Conservation (phyloP, 2,797 vertebrate species). For the Myotis pilosus region DNA sequence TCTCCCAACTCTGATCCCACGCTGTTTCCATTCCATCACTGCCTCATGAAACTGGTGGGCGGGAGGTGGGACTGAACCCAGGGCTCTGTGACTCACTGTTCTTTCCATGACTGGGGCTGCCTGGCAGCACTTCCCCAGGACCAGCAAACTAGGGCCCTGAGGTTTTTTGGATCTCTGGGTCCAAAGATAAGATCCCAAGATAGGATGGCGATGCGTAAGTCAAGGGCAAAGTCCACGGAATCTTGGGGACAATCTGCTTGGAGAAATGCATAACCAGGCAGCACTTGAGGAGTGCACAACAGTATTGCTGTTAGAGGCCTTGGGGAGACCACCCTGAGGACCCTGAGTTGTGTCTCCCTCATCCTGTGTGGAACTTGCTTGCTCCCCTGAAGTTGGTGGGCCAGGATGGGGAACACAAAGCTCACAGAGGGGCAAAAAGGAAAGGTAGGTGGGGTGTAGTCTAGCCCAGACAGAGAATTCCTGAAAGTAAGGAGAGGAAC, state of each 20-base stretch:
- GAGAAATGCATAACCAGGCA: background rate
- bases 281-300: background rate
- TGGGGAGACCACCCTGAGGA: background rate
- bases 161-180: background rate
- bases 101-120: background rate
- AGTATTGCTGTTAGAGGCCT: background rate
- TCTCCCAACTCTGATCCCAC: background rate
- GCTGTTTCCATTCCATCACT: background rate
- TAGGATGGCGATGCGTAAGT: background rate
- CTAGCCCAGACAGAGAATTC: background rate
- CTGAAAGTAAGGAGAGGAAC: conserved; percentile 26
- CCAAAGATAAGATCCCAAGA: background rate
- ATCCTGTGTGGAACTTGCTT: background rate
- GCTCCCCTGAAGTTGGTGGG: background rate
- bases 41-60: background rate
- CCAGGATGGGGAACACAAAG: background rate
- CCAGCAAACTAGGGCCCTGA: background rate
- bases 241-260: background rate
- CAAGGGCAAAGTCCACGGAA: background rate
- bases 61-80: background rate
- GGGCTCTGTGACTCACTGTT: background rate
- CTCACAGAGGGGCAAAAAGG: background rate
- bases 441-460: background rate
- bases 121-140: background rate
- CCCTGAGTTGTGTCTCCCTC: background rate